Evolutionary conservation across 2,797 vertebrate genomes (phyloP).

Genomic region (Sebastes umbrosus): DNA sequence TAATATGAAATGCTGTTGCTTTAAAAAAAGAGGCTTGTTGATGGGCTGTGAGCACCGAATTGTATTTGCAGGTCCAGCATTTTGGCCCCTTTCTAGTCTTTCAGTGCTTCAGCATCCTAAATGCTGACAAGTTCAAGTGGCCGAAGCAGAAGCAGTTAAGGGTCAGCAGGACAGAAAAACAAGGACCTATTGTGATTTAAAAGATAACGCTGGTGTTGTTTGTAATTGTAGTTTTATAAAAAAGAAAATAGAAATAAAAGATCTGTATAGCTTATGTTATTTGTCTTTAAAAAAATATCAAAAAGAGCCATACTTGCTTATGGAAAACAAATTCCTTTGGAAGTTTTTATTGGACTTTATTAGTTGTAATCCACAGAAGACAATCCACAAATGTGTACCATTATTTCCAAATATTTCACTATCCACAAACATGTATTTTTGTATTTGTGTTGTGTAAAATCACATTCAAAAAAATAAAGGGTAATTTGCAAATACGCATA

Average conservation of each 20-base stretch:
- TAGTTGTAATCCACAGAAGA: too few species aligned
- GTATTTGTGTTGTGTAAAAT: too few species aligned
- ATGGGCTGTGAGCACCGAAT: neutral
- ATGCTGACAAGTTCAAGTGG: constrained; percentile 63
- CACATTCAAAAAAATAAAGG: too few species aligned
- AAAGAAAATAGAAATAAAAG: neutral
- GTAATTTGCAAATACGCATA: too few species aligned
- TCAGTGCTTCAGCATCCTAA: constrained; percentile 66
- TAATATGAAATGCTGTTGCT: constrained; percentile 38
- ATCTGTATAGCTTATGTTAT: neutral
- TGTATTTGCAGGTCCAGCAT: constrained; percentile 58
- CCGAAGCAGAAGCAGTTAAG: constrained; percentile 19
- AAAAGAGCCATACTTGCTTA: neutral
- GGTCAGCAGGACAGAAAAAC: constrained; percentile 47
- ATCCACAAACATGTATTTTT: too few species aligned
- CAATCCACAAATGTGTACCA: too few species aligned
- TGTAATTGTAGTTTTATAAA: neutral
- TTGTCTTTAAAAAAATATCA: neutral
- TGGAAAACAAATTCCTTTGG: neutral
- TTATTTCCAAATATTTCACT: too few species aligned
- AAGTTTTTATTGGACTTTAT: too few species aligned
- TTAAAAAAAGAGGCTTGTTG: constrained; percentile 8
- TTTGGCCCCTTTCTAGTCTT: constrained; percentile 67
- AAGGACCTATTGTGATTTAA: constrained; percentile 6
- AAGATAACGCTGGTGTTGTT: neutral